phyloP scores from a whole-genome alignment of 1,140 invertebrate species.

The Eulimnadia texana region DNA sequence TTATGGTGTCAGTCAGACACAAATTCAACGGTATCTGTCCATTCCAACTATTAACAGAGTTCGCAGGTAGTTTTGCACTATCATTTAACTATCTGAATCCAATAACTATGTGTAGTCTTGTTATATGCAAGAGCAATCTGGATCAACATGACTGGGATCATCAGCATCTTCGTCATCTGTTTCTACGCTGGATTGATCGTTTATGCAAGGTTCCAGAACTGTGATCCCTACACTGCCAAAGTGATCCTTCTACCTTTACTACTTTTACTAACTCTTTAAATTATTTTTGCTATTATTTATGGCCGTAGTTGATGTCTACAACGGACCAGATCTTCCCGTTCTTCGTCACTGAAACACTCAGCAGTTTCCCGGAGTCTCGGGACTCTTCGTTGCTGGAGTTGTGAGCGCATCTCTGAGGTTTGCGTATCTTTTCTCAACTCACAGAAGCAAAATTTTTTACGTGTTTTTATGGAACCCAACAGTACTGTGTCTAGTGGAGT shows the following conservation, averaged over 20 bases:
- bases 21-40: constrained; percentile 83
- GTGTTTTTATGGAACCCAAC: constrained; percentile 18
- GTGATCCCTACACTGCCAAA: constrained; percentile 55
- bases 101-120: neutral
- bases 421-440: neutral
- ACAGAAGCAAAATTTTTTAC: neutral
- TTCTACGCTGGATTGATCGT: constrained; percentile 75
- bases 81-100: neutral
- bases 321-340: constrained; percentile 63
- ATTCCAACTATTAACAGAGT: constrained; percentile 49
- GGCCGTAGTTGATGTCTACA: constrained; percentile 24
- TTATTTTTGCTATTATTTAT: neutral
- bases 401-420: constrained; percentile 5
- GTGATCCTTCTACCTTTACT: neutral
- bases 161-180: constrained; percentile 46
- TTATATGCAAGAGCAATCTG: constrained; percentile 34
- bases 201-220: constrained; percentile 60
- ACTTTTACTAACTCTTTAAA: neutral
- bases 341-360: constrained; percentile 69
- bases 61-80: constrained; percentile 38
- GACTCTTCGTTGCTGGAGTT: constrained; percentile 22
- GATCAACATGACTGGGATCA: neutral
- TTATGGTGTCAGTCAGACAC: constrained; percentile 84
- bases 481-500: constrained; percentile 65
- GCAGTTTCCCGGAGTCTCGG: constrained; percentile 20